These are phyloP conservation scores for Neoseiulus cucumeris DNA, from an alignment of 1,140 invertebrate species.

Conservation along the genomic window DNA sequence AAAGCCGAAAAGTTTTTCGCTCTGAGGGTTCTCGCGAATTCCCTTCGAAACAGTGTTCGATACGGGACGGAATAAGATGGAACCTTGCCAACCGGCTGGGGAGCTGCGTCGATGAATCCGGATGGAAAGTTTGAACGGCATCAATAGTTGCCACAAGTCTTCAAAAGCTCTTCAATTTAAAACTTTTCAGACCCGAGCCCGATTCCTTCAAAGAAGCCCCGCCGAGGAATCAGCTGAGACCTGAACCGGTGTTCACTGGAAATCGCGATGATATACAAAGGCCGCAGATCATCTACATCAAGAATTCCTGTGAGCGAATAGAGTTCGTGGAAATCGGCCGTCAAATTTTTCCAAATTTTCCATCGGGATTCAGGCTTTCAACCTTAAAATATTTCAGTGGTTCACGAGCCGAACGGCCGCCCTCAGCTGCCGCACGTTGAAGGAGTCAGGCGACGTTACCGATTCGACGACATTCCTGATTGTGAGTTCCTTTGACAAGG, in stretches of 20 bases:
- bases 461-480: conserved; percentile 7
- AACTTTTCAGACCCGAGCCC: background rate
- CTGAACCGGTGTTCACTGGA: background rate
- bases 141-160: background rate
- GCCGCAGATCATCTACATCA: conserved; percentile 1
- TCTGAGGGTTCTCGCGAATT: no score
- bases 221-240: background rate
- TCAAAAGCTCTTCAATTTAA: background rate
- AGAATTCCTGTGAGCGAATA: background rate
- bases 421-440: background rate
- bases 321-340: background rate
- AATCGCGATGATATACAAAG: background rate
- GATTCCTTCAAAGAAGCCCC: background rate
- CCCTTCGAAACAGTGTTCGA: no score
- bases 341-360: background rate
- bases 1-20: no score
- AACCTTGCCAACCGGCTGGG: no score
- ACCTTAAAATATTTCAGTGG: background rate
- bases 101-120: background rate
- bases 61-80: background rate
- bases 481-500: background rate
- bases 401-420: background rate
- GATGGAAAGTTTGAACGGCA: background rate
- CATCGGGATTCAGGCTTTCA: background rate
- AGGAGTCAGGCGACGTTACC: background rate